Percentiles rank a stretch among this genome's conserved stretches.
phyloP scores from a whole-genome alignment of 2,888 invertebrate genomes.

The Athripsodes cinereus region DNA sequence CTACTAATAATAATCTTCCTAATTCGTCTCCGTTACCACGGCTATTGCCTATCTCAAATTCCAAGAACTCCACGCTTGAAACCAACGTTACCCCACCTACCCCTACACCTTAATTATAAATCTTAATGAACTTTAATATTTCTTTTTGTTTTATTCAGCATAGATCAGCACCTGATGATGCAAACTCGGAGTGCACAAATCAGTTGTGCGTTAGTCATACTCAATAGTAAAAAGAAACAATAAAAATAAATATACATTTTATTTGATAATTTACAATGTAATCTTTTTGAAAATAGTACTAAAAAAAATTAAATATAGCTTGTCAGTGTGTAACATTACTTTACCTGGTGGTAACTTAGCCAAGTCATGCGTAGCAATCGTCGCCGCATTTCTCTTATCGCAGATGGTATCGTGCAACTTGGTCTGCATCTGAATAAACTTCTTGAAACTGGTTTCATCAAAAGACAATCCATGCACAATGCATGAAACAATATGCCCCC shows the following conservation, averaged over 20 bases:
- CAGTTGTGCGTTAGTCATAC: too few species aligned
- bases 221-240: too few species aligned
- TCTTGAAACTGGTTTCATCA: conserved; percentile 58
- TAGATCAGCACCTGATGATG: too few species aligned
- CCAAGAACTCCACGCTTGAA: too few species aligned
- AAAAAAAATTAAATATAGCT: background rate
- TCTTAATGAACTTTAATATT: too few species aligned
- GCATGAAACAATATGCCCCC: conserved; percentile 70
- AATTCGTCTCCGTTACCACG: too few species aligned
- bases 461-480: conserved; percentile 60
- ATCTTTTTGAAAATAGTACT: background rate
- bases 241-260: background rate
- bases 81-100: too few species aligned
- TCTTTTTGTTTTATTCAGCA: too few species aligned
- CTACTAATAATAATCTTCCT: too few species aligned
- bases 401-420: conserved; percentile 70
- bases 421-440: conserved; percentile 74
- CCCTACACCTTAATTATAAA: too few species aligned
- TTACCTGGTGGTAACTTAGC: conserved; percentile 54
- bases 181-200: too few species aligned
- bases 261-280: background rate
- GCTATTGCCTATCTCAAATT: too few species aligned
- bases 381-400: conserved; percentile 69
- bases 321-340: background rate
- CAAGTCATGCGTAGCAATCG: conserved; percentile 80